phyloP scores from a whole-genome alignment of 2,888 invertebrate genomes.

The Zeuzera pyrina region DNA sequence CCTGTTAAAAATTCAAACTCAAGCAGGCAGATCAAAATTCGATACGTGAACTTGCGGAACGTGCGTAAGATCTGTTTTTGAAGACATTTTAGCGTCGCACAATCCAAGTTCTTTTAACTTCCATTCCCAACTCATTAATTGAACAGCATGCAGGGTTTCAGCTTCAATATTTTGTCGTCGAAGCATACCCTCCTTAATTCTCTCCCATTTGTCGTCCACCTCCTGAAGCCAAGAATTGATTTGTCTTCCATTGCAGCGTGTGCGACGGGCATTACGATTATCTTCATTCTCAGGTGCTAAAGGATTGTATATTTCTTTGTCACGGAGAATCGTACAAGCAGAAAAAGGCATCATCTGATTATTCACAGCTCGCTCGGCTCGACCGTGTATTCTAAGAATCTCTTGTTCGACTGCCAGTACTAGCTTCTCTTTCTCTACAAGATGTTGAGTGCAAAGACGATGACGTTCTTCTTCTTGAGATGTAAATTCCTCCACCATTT shows the following conservation, averaged over 20 bases:
- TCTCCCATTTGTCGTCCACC: slow-evolving; percentile 94
- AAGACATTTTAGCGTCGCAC: slow-evolving; percentile 82
- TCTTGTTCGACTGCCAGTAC: slow-evolving; percentile 92
- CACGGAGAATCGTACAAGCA: slow-evolving; percentile 87
- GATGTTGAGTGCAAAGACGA: slow-evolving; percentile 70
- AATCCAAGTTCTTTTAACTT: slow-evolving; percentile 84
- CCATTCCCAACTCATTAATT: slow-evolving; percentile 94
- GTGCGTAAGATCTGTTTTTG: slow-evolving; percentile 82
- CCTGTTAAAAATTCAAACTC: too few relatives aligned
- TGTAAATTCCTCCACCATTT: slow-evolving; percentile 82
- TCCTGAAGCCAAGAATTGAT: slow-evolving; percentile 92
- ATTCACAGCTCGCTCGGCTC: slow-evolving; percentile 87
- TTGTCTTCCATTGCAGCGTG: slow-evolving; percentile 87
- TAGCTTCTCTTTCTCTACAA: slow-evolving; percentile 88
- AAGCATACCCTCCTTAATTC: slow-evolving; percentile 90
- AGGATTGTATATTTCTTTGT: slow-evolving; percentile 90
- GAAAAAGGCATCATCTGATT: slow-evolving; percentile 90
- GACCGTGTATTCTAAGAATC: slow-evolving; percentile 87
- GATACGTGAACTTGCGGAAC: slow-evolving; percentile 92
- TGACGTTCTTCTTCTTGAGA: slow-evolving; percentile 84
- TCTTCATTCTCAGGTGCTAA: slow-evolving; percentile 88
- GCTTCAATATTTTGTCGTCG: slow-evolving; percentile 91
- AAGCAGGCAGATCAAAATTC: slow-evolving; percentile 47
- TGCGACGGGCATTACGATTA: slow-evolving; percentile 82
- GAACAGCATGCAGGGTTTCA: slow-evolving; percentile 89